Evolutionary conservation across 2,797 vertebrate species (phyloP).

Genomic region (Chrysocyon brachyurus): DNA sequence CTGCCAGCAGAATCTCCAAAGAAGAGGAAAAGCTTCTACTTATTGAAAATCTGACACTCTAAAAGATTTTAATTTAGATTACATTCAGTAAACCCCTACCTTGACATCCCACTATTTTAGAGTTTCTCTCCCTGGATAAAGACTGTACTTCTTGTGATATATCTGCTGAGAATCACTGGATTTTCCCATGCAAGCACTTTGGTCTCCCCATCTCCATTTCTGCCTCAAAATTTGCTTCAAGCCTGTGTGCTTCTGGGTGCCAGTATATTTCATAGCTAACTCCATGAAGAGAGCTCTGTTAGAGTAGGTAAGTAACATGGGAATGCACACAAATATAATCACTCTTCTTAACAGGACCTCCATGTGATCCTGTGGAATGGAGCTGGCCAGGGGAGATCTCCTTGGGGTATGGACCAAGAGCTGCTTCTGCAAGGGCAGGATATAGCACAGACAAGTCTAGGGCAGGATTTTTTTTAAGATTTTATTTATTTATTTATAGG

Average conservation of each 20-base stretch:
- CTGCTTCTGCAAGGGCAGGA: background rate
- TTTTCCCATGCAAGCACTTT: background rate
- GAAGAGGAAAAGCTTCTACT: background rate
- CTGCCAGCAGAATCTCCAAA: background rate
- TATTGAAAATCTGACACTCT: background rate
- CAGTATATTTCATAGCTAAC: background rate
- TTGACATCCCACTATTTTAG: background rate
- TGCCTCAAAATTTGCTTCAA: background rate
- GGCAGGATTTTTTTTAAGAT: too few species aligned
- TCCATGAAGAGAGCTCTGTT: background rate
- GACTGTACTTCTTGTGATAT: background rate
- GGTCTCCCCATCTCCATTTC: background rate
- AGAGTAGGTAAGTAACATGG: background rate
- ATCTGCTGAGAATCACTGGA: background rate
- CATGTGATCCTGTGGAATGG: background rate
- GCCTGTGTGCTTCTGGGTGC: background rate
- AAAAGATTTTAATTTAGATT: background rate
- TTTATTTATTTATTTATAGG: too few species aligned
- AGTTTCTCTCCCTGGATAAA: background rate
- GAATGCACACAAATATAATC: background rate
- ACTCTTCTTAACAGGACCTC: background rate
- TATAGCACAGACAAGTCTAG: background rate
- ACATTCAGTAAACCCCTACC: background rate
- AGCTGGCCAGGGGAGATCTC: background rate
- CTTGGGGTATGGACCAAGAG: background rate